Base-by-base conservation (phyloP, 2,888 invertebrate species). In the Sympetrum striolatum region DNA sequence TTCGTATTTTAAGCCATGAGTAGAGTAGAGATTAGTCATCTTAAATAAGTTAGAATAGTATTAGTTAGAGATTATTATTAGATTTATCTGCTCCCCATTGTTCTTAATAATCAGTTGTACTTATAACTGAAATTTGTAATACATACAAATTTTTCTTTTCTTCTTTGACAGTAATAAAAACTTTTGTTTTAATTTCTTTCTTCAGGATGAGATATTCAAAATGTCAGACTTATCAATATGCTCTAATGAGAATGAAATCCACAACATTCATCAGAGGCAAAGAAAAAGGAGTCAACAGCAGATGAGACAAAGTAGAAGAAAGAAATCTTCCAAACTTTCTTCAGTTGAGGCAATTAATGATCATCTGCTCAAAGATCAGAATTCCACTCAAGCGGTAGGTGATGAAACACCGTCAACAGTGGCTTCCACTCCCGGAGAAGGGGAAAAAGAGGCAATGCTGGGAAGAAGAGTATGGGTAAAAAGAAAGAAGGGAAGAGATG, bases 361-460 rank as follows among this genome's bases (percentile, higher is more conserved):
- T 39, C 86, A 86, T 12, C 10, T 60, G 37, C 35, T n/a, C 0
- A 86, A 86, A 64, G 86, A 86, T 37, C 37, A 86, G n/a, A 86
- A 37, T 14, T 1, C n/a, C 22, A 8, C 10, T 4, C 37, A 86
- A n/a, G 60, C 25, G n/a, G n/a, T 60, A 18, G 86, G 86, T n/a
- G 86, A 86, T 35, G 86, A 86, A 22, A 86, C 86, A 37, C 86
- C 86, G n/a, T 86, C 86, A 37, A 86, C 86, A 22, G 86, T 86
- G 25, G 86, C 86, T 5, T 86, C 86, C n/a, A 60, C 86, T 0
- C 86, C 86, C 6, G 86, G 86, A 60, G 86, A 86, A 15, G 86
- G 86, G 37, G 86, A 86, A 12, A 73, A 73, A 12, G 73, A 73
- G 0, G 60, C 58, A 35, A 60, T 86, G 37, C 37, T 86, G 18